Evolutionary conservation across 2,888 invertebrate genomes (phyloP).

Genomic region (Acrocera orbiculus): DNA sequence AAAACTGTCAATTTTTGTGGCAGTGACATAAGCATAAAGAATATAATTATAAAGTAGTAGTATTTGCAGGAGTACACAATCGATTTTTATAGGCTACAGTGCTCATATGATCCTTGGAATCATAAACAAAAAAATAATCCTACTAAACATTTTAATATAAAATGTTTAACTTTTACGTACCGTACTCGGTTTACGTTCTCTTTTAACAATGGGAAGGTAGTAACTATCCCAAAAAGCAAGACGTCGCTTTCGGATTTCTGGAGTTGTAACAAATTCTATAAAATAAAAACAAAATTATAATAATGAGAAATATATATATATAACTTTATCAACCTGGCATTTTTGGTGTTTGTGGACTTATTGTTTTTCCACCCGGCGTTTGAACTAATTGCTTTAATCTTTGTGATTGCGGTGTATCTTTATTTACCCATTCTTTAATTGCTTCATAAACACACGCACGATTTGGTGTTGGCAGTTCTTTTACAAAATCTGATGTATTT

Average conservation of each 20-base stretch:
- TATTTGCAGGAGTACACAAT: no score
- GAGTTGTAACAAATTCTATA: slow-evolving; percentile 27
- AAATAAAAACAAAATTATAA: slow-evolving; percentile 21
- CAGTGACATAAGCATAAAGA: no score
- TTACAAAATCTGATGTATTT: slow-evolving; percentile 8
- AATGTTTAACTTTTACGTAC: slow-evolving; percentile 4
- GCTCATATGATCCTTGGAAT: no score
- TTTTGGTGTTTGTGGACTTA: slow-evolving; percentile 26
- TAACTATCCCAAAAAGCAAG: slow-evolving; percentile 6
- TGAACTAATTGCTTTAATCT: slow-evolving; percentile 14
- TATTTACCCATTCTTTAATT: slow-evolving; percentile 9
- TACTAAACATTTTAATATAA: no score
- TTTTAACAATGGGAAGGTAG: slow-evolving; percentile 3
- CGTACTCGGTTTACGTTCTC: slow-evolving; percentile 3
- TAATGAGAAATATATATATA: background rate
- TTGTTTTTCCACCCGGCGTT: slow-evolving; percentile 14
- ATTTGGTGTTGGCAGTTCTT: slow-evolving; percentile 9
- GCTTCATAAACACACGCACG: slow-evolving; percentile 8
- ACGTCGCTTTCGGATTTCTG: slow-evolving; percentile 23
- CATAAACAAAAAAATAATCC: no score
- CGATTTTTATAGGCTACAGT: no score
- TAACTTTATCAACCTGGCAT: slow-evolving; percentile 23
- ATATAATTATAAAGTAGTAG: no score
- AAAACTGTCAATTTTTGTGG: no score
- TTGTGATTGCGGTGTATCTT: slow-evolving; percentile 10